Conservation (phyloP, 2,888 invertebrate genomes). For the Macrosiphum euphorbiae region DNA sequence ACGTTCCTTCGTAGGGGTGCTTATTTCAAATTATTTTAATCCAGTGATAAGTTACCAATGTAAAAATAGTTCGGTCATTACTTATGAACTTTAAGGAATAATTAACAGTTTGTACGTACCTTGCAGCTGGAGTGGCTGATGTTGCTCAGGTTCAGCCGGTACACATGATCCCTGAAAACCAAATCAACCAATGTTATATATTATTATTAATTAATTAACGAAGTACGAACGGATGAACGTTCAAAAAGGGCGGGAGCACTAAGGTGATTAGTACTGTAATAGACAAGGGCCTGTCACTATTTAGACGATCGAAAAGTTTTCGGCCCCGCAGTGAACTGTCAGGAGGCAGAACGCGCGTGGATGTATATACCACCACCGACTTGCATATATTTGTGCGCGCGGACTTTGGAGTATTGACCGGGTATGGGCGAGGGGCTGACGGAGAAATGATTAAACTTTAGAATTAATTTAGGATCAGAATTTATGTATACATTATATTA, state of each 20-base stretch:
- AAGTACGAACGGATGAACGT: not conserved
- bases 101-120: constrained; percentile 73
- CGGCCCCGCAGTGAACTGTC: constrained; percentile 10
- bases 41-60: not conserved
- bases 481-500: not conserved
- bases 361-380: not conserved
- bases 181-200: constrained; percentile 68
- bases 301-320: constrained; percentile 49
- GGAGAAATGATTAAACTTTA: constrained; percentile 47
- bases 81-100: not conserved
- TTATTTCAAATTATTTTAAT: not conserved
- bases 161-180: constrained; percentile 85
- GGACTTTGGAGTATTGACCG: not conserved
- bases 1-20: not conserved
- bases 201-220: constrained; percentile 48
- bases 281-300: constrained; percentile 53
- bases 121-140: constrained; percentile 88
- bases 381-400: not conserved
- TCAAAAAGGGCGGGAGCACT: not conserved
- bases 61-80: not conserved
- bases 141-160: constrained; percentile 86
- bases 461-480: constrained; percentile 50
- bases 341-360: not conserved
- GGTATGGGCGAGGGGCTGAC: not conserved
- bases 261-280: constrained; percentile 53